phyloP scores from a whole-genome alignment of 2,888 invertebrate species.

The Xestia rhomboidea region DNA sequence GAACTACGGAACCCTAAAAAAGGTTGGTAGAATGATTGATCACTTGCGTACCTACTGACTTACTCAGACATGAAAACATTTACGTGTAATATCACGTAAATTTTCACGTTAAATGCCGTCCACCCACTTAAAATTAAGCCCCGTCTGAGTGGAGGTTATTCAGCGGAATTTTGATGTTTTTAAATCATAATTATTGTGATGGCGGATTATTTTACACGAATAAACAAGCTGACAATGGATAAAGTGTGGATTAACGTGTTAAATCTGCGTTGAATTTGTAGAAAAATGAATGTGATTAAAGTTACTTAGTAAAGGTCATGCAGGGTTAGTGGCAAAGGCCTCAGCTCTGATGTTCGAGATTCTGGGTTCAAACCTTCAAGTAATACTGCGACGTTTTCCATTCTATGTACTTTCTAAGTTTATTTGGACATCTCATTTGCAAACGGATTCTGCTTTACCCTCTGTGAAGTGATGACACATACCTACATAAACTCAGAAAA shows the following conservation, averaged over 20 bases:
- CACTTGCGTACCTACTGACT: not conserved
- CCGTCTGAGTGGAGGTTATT: conserved; percentile 21
- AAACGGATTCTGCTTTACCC: not conserved
- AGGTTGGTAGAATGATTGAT: not conserved
- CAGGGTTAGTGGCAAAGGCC: not conserved
- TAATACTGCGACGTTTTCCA: not conserved
- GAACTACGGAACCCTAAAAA: too few relatives aligned
- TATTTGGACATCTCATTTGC: not conserved
- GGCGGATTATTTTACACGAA: conserved; percentile 41
- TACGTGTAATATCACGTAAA: conserved; percentile 8
- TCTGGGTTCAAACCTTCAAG: not conserved
- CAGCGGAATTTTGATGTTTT: conserved; percentile 47
- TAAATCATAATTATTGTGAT: conserved; percentile 57
- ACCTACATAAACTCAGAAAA: too few relatives aligned
- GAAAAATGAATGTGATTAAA: not conserved
- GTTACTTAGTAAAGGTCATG: not conserved
- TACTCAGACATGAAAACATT: not conserved
- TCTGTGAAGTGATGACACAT: not conserved
- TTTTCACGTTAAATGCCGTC: conserved; percentile 3
- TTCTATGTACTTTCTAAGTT: not conserved
- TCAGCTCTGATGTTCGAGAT: too few relatives aligned
- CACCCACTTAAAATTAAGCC: conserved; percentile 31
- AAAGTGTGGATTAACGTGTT: conserved; percentile 13
- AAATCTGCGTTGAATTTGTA: not conserved
- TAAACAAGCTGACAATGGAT: conserved; percentile 29